Conservation (phyloP, 37 sponge, comb jelly and placozoan species). For the Oscarella lobularis region DNA sequence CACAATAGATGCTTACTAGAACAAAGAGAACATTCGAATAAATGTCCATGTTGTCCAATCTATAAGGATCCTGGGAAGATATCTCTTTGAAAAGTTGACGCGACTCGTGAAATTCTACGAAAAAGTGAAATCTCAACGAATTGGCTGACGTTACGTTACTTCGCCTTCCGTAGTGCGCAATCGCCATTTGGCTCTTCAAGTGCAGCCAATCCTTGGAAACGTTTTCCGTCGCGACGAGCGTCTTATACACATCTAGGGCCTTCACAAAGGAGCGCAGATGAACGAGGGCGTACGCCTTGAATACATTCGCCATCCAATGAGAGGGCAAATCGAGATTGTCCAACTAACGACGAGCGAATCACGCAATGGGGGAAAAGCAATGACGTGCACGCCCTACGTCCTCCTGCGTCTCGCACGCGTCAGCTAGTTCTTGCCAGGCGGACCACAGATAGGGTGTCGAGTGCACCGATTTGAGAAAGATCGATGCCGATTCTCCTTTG, state of each 20-base stretch:
- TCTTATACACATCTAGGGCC: neutral
- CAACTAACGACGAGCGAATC: neutral
- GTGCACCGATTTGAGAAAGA: conserved; percentile 29
- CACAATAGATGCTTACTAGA: conserved; percentile 32
- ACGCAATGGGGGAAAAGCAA: no score
- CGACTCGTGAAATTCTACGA: conserved; percentile 41
- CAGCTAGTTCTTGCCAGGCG: conserved; percentile 59
- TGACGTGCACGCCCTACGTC: no score
- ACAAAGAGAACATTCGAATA: conserved; percentile 87
- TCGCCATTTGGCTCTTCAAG: neutral
- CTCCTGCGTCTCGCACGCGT: conserved; percentile 39
- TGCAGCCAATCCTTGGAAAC: no score
- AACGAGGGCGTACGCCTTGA: neutral
- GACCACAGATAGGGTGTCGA: conserved; percentile 57
- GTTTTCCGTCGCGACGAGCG: neutral
- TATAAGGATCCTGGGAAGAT: conserved; percentile 39
- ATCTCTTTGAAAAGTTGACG: conserved; percentile 30
- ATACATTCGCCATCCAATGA: neutral
- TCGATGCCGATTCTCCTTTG: conserved; percentile 19
- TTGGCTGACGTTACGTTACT: neutral
- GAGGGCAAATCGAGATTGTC: conserved; percentile 6
- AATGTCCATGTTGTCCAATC: conserved; percentile 40
- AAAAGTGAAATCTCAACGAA: no score
- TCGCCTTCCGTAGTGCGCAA: neutral
- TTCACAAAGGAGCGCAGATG: neutral